Percentiles rank a stretch among this genome's conserved stretches.
These are phyloP conservation scores for Odocoileus virginianus DNA, from an alignment of 2,113 vertebrate genomes.

Conservation along the genomic window DNA sequence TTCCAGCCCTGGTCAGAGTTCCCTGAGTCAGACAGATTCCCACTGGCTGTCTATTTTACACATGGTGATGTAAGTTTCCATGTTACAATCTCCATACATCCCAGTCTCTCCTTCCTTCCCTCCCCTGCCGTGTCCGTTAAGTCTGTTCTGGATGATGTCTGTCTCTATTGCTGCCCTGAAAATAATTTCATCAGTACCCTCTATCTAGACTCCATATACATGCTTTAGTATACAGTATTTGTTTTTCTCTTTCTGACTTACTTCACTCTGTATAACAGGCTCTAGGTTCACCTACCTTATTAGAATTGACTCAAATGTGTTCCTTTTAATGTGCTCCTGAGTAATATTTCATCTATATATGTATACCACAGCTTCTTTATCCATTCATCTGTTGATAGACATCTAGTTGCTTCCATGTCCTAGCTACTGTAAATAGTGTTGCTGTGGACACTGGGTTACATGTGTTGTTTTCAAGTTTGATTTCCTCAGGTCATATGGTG, in stretches of 20 bases:
- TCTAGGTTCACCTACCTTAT: neutral
- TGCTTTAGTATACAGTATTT: accelerated
- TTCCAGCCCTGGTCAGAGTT: neutral
- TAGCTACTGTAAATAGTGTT: neutral
- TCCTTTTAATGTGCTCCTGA: neutral
- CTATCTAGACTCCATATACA: neutral
- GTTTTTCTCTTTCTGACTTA: neutral
- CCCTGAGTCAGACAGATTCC: neutral
- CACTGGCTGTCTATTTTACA: neutral
- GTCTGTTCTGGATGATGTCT: neutral
- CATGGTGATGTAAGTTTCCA: accelerated
- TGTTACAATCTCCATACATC: neutral
- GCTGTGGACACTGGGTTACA: neutral
- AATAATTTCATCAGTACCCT: neutral
- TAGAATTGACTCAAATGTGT: neutral
- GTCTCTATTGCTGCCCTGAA: neutral
- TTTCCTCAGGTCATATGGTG: neutral
- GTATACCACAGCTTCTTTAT: neutral
- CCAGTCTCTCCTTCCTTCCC: neutral
- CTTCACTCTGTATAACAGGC: neutral
- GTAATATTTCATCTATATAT: neutral
- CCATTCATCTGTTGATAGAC: neutral
- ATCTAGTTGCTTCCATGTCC: neutral
- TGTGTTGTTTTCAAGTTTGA: neutral
- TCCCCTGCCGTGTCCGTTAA: neutral